Evolutionary conservation across 2,113 vertebrate species (phyloP), one percentile per base, ranked within the genome.

Genomic region (Xenopus laevis): DNA sequence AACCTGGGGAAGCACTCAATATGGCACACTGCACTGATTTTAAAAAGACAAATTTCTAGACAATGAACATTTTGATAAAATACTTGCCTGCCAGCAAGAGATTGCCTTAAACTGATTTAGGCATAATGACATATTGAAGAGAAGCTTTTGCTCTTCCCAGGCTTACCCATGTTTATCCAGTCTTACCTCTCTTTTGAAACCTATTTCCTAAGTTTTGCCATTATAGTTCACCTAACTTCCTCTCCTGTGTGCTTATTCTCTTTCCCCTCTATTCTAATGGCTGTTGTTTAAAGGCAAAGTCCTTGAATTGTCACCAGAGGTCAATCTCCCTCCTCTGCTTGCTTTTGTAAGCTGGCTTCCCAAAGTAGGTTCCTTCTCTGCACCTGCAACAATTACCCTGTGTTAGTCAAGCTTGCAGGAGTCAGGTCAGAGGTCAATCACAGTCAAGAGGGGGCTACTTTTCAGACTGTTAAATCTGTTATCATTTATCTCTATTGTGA

Each of bases 361-460:
- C 81, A 81, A 81, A 83, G 82, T 86, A n/a, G 83, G 84, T 88
- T 91, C 91, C 92, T 90, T 91, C 91, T 85, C 87, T 88, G 89
- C 93, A 94, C 91, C 92, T 94, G 91, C 87, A 87, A 92, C 84
- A 91, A 91, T 91, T 92, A 86, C 86, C 83, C 86, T 90, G 85
- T 86, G 89, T 88, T 90, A 91, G 83, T 90, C 91, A 93, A 92
- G 88, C 89, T 94, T 93, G 94, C 90, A 91, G 91, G 92, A 94
- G 91, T 95, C 90, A 89, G 89, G 89, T 87, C 86, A 84, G 78
- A 89, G 93, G 93, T 94, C 88, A 84, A 84, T 87, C 86, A 90
- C 88, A 90, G 88, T 90, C 91, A 95, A 95, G 94, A 97, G 95
- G 94, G 96, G 96, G 91, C 94, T 92, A 91, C 91, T 92, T 92